Evolutionary conservation across 2,888 invertebrate genomes (phyloP).

Genomic region (Acanthosepion pharaonis): DNA sequence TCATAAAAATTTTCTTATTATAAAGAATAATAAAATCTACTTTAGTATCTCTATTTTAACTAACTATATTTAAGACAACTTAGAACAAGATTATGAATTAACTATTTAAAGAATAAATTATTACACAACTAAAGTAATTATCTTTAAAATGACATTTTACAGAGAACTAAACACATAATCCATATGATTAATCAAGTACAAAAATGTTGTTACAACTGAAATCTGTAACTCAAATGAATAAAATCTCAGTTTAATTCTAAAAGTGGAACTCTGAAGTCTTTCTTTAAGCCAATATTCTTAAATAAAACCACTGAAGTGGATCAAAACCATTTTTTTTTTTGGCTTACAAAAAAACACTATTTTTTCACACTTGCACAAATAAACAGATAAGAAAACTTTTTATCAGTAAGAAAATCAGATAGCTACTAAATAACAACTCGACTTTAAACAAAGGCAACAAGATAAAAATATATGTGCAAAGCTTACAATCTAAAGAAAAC

Average conservation of each 20-base stretch:
- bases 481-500: not conserved
- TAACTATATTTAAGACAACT: no score
- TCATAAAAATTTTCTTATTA: no score
- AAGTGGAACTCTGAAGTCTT: not conserved
- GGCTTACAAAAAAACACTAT: not conserved
- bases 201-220: not conserved
- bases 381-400: not conserved
- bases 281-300: not conserved
- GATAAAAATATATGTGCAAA: not conserved
- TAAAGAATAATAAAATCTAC: no score
- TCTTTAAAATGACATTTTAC: no score
- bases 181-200: no score
- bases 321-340: not conserved
- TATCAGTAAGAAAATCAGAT: not conserved
- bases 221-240: not conserved
- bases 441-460: not conserved
- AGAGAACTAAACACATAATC: no score
- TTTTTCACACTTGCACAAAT: not conserved
- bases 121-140: no score
- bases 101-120: no score
- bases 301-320: not conserved
- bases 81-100: no score
- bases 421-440: not conserved
- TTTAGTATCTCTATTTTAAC: no score
- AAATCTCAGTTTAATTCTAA: not conserved